phyloP scores from a whole-genome alignment of 2,797 vertebrate genomes.

The Okamejei kenojei region DNA sequence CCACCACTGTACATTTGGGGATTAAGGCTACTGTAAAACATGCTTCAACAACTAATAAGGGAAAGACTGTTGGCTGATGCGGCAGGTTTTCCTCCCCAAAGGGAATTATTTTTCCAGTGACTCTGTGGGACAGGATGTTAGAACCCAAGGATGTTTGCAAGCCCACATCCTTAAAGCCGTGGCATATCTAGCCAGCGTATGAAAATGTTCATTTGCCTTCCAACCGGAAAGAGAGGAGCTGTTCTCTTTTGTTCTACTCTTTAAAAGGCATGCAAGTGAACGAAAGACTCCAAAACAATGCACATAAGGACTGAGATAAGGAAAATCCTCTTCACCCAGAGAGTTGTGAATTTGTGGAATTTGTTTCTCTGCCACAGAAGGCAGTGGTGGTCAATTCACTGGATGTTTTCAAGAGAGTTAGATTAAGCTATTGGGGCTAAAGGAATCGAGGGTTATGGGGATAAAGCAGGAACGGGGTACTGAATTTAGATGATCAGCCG shows the following conservation, averaged over 20 bases:
- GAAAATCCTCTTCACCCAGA: too few relatives aligned
- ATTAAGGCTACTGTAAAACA: neutral
- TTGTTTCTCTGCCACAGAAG: too few relatives aligned
- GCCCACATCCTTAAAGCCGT: neutral
- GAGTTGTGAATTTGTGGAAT: too few relatives aligned
- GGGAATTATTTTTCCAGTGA: neutral
- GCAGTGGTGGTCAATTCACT: too few relatives aligned
- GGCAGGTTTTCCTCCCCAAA: neutral
- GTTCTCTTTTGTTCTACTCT: neutral
- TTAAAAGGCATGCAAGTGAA: neutral
- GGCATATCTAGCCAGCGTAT: neutral
- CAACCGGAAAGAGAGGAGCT: neutral
- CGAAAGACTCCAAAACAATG: neutral
- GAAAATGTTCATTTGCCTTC: slow-evolving; percentile 1
- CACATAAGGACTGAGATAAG: too few relatives aligned
- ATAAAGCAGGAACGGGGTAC: too few relatives aligned
- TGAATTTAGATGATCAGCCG: too few relatives aligned
- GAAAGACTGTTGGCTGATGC: neutral
- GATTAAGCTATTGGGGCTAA: too few relatives aligned
- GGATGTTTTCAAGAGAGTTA: too few relatives aligned
- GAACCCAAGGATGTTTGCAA: neutral
- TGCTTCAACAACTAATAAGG: neutral
- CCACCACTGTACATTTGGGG: neutral
- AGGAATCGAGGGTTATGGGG: too few relatives aligned
- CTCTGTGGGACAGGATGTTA: neutral